These are phyloP conservation scores for Synanthedon formicaeformis DNA, from an alignment of 2,888 invertebrate genomes.

Conservation along the genomic window DNA sequence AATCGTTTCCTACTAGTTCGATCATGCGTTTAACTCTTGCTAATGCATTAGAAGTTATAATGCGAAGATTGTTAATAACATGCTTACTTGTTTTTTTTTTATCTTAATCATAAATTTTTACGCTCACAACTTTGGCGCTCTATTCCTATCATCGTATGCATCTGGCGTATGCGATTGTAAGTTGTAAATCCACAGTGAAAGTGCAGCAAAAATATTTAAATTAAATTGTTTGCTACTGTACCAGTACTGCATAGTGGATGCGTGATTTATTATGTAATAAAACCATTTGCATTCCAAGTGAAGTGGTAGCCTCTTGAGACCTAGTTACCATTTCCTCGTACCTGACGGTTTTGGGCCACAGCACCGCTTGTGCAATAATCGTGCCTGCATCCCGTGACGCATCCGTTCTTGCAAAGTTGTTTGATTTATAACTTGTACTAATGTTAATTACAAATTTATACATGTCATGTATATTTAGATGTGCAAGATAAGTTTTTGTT, in stretches of 20 bases:
- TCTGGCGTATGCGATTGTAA: slow-evolving; percentile 6
- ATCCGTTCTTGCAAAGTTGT: slow-evolving; percentile 18
- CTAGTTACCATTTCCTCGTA: slow-evolving; percentile 33
- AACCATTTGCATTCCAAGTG: slow-evolving; percentile 32
- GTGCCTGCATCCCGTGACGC: slow-evolving; percentile 32
- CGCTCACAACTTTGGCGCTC: slow-evolving; percentile 9
- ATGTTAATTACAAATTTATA: not conserved
- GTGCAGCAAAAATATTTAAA: slow-evolving; percentile 26
- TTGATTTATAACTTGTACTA: not conserved
- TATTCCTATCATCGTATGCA: slow-evolving; percentile 11
- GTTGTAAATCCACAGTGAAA: slow-evolving; percentile 32
- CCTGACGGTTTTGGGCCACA: slow-evolving; percentile 18
- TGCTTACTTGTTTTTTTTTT: not conserved
- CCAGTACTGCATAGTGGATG: too few species aligned
- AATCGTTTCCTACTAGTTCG: slow-evolving; percentile 64
- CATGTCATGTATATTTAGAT: slow-evolving; percentile 5
- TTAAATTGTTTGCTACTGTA: slow-evolving; percentile 16
- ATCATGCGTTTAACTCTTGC: slow-evolving; percentile 57
- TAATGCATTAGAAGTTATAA: not conserved
- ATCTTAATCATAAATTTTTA: slow-evolving; percentile 2
- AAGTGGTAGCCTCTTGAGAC: slow-evolving; percentile 29
- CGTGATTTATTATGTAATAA: slow-evolving; percentile 36
- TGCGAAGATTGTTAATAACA: not conserved
- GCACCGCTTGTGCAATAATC: slow-evolving; percentile 27
- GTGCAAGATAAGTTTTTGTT: slow-evolving; percentile 12